Evolutionary conservation across 2,888 invertebrate genomes (phyloP), one percentile per base, ranked within the genome.

Genomic region (Cynaeus angustus): DNA sequence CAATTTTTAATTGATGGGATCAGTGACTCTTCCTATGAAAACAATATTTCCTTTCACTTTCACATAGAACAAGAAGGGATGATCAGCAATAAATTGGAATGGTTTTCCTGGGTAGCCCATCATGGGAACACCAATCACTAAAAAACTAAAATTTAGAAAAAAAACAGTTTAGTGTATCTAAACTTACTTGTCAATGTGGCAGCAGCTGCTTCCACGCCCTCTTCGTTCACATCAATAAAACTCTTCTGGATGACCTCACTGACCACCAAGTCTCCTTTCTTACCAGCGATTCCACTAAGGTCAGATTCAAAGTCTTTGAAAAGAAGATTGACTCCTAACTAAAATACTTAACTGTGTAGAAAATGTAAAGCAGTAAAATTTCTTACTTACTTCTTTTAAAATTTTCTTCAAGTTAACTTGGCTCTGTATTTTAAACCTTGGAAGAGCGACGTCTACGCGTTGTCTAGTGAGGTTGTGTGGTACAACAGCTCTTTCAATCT

Each of bases 131-230:
- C 13, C 10, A 41, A 41, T 6, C 7, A 41, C 41, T 41, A 12
- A 10, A 41, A 41, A 12, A 4, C 7, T 7, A 1, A 33, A n/a
- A 33, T 33, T 28, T 7, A 28, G 4, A 21, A 21, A 21, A 21
- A 21, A 21, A 21, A 21, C 2, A 21, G 21, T 3, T 21, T 21
- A 3, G 21, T 21, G 21, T 21, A 21, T 1, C 28, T 1, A 7
- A 33, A 33, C 7, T 9, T 33, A 33, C 33, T 33, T n/a, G 7
- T 1, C 2, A 33, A 6, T 12, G 80, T 80, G n/a, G 79, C 79
- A 16, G 80, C 80, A 5, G 80, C 80, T 14, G 81, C 81, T 71
- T 80, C 79, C 30, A 62, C 62, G 0, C 62, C 62, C 5, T 50
- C 41, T 37, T 52, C 26, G 13, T 41, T 52, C 8, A 50, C 37